Evolutionary conservation across 2,888 invertebrate genomes (phyloP).

Genomic region (Agriotes lineatus): DNA sequence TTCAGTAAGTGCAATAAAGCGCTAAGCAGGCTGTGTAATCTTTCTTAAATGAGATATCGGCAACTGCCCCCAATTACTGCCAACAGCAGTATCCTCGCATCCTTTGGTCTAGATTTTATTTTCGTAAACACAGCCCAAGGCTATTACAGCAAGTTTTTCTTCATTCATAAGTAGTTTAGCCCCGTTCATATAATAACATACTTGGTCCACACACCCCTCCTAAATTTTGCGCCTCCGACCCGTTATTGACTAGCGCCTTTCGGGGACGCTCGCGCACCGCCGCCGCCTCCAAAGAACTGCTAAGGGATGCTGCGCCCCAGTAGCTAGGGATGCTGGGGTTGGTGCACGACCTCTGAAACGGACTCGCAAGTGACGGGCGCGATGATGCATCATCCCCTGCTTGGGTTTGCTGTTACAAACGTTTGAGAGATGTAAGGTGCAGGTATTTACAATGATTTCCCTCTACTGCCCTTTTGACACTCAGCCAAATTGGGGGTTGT

Average conservation of each 20-base stretch:
- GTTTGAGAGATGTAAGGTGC: conserved; percentile 36
- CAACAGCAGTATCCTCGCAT: no score
- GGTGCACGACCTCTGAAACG: conserved; percentile 37
- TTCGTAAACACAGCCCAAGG: no score
- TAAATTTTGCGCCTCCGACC: conserved; percentile 56
- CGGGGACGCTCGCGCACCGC: conserved; percentile 57
- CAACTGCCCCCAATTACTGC: not conserved
- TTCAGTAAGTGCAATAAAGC: no score
- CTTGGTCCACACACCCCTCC: conserved; percentile 57
- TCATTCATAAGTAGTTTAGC: conserved; percentile 34
- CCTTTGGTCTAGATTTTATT: no score
- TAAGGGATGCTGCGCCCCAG: conserved; percentile 63
- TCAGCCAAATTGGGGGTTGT: conserved; percentile 4
- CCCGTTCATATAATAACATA: conserved; percentile 41
- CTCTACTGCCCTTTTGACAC: not conserved
- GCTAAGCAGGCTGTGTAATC: no score
- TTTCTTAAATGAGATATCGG: not conserved
- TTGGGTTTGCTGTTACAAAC: conserved; percentile 32
- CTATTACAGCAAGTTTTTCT: not conserved
- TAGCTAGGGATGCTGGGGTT: conserved; percentile 59
- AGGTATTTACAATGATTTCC: conserved; percentile 28
- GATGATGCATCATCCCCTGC: conserved; percentile 38
- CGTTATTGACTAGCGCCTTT: conserved; percentile 62
- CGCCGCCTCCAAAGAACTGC: conserved; percentile 57
- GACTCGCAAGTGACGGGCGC: conserved; percentile 34